Conservation (phyloP, 2,113 vertebrate genomes). For the Eretmochelys imbricata region DNA sequence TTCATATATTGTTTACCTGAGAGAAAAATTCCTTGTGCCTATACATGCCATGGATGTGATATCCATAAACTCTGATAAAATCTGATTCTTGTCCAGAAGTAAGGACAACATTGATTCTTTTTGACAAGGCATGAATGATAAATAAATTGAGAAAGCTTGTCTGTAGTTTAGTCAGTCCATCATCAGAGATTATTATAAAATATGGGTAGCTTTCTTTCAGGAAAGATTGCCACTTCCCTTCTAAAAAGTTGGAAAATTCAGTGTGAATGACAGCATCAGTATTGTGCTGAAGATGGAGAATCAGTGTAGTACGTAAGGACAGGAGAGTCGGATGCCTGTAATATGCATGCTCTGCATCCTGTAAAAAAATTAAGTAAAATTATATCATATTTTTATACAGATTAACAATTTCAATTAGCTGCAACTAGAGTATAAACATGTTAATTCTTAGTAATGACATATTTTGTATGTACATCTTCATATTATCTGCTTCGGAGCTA, state of each 20-base stretch:
- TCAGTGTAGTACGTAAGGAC: slow-evolving; percentile 58
- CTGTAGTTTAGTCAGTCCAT: slow-evolving; percentile 51
- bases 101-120: slow-evolving; percentile 61
- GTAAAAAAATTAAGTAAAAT: neutral
- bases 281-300: slow-evolving; percentile 69
- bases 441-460: neutral
- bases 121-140: slow-evolving; percentile 56
- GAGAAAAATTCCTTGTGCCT: rapidly evolving
- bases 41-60: slow-evolving; percentile 26
- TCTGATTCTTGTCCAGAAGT: slow-evolving; percentile 54
- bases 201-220: slow-evolving; percentile 54
- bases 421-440: neutral
- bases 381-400: neutral
- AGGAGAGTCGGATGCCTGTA: slow-evolving; percentile 10
- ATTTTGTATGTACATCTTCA: neutral
- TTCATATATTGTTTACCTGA: slow-evolving; percentile 11
- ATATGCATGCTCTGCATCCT: slow-evolving; percentile 71
- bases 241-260: slow-evolving; percentile 60
- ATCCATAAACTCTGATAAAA: slow-evolving; percentile 62
- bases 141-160: slow-evolving; percentile 65
- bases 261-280: slow-evolving; percentile 45
- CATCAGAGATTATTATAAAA: slow-evolving; percentile 71
- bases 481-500: neutral
- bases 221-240: slow-evolving; percentile 54
- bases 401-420: neutral